phyloP scores from a whole-genome alignment of 2,113 vertebrate genomes.

The Arizona elegans region DNA sequence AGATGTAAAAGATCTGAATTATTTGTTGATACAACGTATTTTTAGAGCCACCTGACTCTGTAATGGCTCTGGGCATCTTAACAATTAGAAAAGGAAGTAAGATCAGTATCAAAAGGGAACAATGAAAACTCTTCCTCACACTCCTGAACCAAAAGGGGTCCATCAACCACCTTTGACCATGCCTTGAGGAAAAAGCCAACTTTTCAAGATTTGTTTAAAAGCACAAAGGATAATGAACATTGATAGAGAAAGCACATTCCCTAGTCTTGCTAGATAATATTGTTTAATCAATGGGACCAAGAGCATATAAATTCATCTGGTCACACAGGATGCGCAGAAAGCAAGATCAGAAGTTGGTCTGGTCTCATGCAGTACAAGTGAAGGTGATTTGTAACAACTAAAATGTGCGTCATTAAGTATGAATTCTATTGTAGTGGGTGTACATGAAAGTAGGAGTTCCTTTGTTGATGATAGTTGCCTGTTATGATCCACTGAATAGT shows the following conservation, averaged over 20 bases:
- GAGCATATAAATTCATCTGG: not conserved
- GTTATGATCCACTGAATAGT: not conserved
- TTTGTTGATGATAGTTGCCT: not conserved
- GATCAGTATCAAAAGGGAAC: not conserved
- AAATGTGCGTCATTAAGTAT: not conserved
- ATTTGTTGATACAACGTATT: not conserved
- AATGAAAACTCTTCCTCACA: not conserved
- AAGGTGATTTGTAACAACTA: not conserved
- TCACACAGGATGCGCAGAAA: not conserved
- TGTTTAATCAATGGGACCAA: not conserved
- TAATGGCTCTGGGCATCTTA: not conserved
- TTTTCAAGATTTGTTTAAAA: not conserved
- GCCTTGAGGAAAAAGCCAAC: not conserved
- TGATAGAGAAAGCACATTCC: not conserved
- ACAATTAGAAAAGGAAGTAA: not conserved
- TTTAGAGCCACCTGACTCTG: not conserved
- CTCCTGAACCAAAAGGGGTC: not conserved
- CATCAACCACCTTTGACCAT: not conserved
- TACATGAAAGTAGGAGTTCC: not conserved
- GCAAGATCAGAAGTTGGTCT: not conserved
- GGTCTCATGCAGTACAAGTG: not conserved
- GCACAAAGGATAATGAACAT: not conserved
- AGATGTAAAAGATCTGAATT: not conserved
- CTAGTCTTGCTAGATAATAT: not conserved
- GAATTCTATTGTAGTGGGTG: not conserved